Evolutionary conservation across 2,113 vertebrate species (phyloP).

Genomic region (Etia nguti): DNA sequence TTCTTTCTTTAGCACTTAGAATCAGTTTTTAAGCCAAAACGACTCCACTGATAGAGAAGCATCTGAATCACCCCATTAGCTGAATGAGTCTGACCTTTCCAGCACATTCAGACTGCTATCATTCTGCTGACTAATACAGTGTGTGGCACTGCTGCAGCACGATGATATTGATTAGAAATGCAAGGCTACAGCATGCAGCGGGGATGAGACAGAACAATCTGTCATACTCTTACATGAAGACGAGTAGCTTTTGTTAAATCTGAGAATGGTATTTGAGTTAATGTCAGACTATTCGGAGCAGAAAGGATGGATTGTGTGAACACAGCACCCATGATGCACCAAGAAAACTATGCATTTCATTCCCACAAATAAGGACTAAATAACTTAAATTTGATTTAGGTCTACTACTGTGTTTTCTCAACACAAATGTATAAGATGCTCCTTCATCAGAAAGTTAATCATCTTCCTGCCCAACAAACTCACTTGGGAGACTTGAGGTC

Average conservation of each 20-base stretch:
- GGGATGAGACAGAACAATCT: not conserved
- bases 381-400: not conserved
- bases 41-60: not conserved
- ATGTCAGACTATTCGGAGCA: not conserved
- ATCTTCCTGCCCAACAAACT: slow-evolving; percentile 27
- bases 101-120: slow-evolving; percentile 34
- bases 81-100: slow-evolving; percentile 50
- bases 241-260: not conserved
- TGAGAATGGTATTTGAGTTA: slow-evolving; percentile 8
- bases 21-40: not conserved
- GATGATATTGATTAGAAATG: slow-evolving; percentile 56
- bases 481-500: slow-evolving; percentile 99
- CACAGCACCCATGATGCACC: not conserved
- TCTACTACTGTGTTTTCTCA: not conserved
- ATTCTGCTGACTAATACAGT: slow-evolving; percentile 59
- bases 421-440: not conserved
- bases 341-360: not conserved
- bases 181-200: slow-evolving; percentile 18
- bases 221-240: not conserved
- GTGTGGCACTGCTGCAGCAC: slow-evolving; percentile 41
- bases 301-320: not conserved
- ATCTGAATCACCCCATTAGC: slow-evolving; percentile 41
- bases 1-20: not conserved
- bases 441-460: not conserved
- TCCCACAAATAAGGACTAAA: not conserved